Evolutionary conservation across 2,888 invertebrate genomes (phyloP), one percentile per base, ranked within the genome.

Genomic region (Arctia plantaginis): DNA sequence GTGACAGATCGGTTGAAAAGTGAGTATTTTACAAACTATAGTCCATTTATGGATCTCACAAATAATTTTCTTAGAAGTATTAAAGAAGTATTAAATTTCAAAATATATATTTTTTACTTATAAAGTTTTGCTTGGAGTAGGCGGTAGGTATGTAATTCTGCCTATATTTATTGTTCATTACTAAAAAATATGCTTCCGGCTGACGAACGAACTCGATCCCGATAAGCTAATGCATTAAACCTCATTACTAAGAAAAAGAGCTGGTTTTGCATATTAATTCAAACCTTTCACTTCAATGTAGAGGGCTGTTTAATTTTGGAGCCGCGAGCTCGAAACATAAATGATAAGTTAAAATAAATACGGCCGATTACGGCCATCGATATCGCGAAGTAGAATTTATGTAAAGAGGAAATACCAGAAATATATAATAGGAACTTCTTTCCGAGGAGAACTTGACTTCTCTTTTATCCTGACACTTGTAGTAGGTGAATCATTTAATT

Each of bases 191-290:
- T 62, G 73, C 2, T 73, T 75, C 70, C 73, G 74, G 78, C 84
- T 83, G 83, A 81, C 71, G 79, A 77, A 78, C 76, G 74, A 77
- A 77, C 80, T 80, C 80, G 80, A 73, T 78, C 70, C 70, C 71
- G 88, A 89, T 89, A 89, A 87, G 83, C 75, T 82, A 86, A 87
- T 86, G 86, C 85, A 84, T 86, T 86, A 77, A 87, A 83, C 86
- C 83, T 83, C 83, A 85, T 86, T 85, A 84, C 77, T 77, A 77
- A 72, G 71, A 80, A 80, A 81, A 82, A 80, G 78, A 83, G 79
- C 81, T 84, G 77, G 75, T 78, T 75, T 62, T 83, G 82, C 70
- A 85, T 82, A 72, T 84, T 82, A 80, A 86, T 85, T 81, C 66
- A 72, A 75, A 72, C 79, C 85, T 87, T 87, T 88, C 88, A 78